Evolutionary conservation across 2,113 vertebrate species (phyloP).

Genomic region (Cairina moschata): DNA sequence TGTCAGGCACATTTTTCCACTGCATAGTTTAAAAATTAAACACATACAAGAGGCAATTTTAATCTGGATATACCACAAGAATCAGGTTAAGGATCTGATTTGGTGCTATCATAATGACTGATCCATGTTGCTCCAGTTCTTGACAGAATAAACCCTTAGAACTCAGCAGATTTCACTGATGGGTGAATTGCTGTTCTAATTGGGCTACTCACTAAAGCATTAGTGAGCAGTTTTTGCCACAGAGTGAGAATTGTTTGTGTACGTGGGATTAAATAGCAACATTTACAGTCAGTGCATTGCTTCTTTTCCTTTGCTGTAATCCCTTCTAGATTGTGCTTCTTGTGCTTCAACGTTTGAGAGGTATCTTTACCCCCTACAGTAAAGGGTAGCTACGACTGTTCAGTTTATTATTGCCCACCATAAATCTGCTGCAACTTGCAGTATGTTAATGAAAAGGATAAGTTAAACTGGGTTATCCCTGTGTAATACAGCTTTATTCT

Average conservation of each 20-base stretch:
- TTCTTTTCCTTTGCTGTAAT: not conserved
- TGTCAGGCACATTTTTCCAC: not conserved
- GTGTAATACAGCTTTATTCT: not conserved
- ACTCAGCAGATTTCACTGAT: not conserved
- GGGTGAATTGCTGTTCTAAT: not conserved
- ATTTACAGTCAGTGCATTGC: not conserved
- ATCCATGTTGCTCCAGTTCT: not conserved
- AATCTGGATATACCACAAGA: not conserved
- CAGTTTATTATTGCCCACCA: not conserved
- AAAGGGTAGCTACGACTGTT: not conserved
- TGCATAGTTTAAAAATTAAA: not conserved
- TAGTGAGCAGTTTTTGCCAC: not conserved
- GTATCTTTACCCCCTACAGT: not conserved
- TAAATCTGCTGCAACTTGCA: not conserved
- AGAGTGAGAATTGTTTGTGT: not conserved
- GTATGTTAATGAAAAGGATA: conserved; percentile 2
- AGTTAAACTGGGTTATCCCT: not conserved
- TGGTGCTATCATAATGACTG: not conserved
- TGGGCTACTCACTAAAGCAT: not conserved
- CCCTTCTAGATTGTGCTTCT: not conserved
- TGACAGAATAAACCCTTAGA: not conserved
- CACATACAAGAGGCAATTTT: not conserved
- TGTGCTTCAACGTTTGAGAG: not conserved
- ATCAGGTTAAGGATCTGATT: not conserved
- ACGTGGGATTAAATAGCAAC: not conserved